Conservation (phyloP, 37 sponge, comb jelly and placozoan genomes). For the Crambe crambe region DNA sequence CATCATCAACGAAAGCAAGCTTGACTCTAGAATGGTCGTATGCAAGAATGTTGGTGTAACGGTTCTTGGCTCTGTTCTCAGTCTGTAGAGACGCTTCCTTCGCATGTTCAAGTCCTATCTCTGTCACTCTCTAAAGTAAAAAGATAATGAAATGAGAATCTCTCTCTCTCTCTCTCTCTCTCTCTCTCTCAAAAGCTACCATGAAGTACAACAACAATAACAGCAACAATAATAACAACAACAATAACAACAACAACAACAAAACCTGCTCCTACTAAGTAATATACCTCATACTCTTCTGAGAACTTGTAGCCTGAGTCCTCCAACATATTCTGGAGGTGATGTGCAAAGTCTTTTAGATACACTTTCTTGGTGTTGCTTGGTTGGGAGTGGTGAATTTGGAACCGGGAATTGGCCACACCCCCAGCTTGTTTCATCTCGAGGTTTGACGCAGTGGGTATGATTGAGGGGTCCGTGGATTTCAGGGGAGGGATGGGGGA, state of each 20-base stretch:
- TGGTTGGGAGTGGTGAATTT: not conserved
- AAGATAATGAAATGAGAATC: not conserved
- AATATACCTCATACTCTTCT: slow-evolving; percentile 80
- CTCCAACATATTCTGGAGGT: slow-evolving; percentile 56
- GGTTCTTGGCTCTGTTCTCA: slow-evolving; percentile 90
- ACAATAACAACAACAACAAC: no score
- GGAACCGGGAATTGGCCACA: not conserved
- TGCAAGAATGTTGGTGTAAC: slow-evolving; percentile 90
- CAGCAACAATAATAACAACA: no score
- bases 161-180: no score
- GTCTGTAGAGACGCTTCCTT: slow-evolving; percentile 82
- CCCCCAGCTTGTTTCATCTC: not conserved
- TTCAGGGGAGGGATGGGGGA: not conserved
- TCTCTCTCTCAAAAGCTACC: no score
- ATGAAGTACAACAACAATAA: no score
- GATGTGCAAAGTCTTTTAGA: slow-evolving; percentile 37
- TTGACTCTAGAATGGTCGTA: slow-evolving; percentile 89
- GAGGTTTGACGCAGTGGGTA: slow-evolving; percentile 8
- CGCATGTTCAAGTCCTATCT: slow-evolving; percentile 76
- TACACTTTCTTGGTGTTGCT: slow-evolving; percentile 43
- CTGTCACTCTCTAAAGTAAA: slow-evolving; percentile 62
- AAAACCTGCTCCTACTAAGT: no score
- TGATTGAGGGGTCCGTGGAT: slow-evolving; percentile 12
- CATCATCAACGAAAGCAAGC: slow-evolving; percentile 77
- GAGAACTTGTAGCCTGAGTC: slow-evolving; percentile 82